phyloP scores from a whole-genome alignment of 2,113 vertebrate genomes.

The Ascaphus truei region DNA sequence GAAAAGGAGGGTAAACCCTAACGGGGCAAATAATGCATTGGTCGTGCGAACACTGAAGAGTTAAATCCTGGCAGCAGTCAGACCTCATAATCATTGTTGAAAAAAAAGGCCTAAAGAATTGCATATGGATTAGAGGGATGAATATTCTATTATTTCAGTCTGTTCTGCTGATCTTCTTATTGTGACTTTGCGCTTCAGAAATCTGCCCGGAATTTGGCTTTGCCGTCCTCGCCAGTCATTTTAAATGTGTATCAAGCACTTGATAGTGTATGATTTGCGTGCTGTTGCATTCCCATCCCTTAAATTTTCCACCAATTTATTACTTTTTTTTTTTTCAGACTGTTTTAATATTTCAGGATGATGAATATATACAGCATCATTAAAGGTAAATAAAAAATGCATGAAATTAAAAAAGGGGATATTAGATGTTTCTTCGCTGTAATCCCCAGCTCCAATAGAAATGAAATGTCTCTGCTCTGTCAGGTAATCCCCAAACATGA shows the following conservation, averaged over 20 bases:
- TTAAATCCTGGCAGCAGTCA: conserved; percentile 77
- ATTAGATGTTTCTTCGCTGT: conserved; percentile 76
- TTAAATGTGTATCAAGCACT: conserved; percentile 84
- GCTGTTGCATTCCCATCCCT: conserved; percentile 74
- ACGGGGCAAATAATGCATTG: no score
- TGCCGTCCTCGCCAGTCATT: conserved; percentile 71
- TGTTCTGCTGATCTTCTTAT: conserved; percentile 92
- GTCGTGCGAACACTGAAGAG: conserved; percentile 41
- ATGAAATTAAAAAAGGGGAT: conserved; percentile 82
- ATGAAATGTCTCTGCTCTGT: conserved; percentile 71
- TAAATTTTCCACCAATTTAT: conserved; percentile 84
- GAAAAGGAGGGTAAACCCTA: no score
- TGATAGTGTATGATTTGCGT: conserved; percentile 85
- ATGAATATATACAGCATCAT: conserved; percentile 85
- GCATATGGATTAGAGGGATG: conserved; percentile 98
- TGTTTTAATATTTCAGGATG: conserved; percentile 85
- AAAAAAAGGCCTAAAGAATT: conserved; percentile 88
- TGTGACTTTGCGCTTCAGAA: conserved; percentile 80
- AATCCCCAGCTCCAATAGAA: conserved; percentile 73
- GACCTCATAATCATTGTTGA: conserved; percentile 81
- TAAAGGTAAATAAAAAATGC: conserved; percentile 83
- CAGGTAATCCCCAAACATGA: conserved; percentile 84
- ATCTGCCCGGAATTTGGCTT: conserved; percentile 79
- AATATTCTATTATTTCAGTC: conserved; percentile 98
- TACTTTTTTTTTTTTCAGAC: conserved; percentile 79